Base-by-base conservation (phyloP, 2,888 invertebrate species). In the Trypoxylon attenuatum region DNA sequence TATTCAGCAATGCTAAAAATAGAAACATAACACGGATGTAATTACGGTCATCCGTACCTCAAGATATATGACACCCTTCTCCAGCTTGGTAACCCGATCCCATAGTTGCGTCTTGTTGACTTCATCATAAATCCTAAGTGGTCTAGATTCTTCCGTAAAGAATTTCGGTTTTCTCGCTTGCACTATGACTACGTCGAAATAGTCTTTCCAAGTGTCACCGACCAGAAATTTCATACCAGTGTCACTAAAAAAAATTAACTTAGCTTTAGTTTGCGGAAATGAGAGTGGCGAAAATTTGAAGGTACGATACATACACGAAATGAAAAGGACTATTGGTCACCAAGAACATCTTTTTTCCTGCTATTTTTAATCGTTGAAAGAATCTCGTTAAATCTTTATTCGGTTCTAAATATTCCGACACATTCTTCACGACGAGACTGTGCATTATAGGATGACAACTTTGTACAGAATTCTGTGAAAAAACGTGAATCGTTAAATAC, bases 301-400 rank as follows among this genome's bases (percentile, higher is more conserved):
- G n/a, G n/a, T n/a, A n/a, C n/a, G n/a, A 0, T 25, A 90, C 93
- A 92, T 89, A 95, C 97, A 96, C 97, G 90, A 99, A 99, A 81
- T 94, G 93, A 85, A 93, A 98, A 0, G 98, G 98, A 85, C 98
- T 98, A 86, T 99, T 99, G 6, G 99, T 98, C 10, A 99, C 96
- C 58, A 99, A 89, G 87, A 99, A 99, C 71, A 98, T 89, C 84
- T 96, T 95, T 85, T 98, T 98, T 29, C 92, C 91, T 22, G 92
- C 91, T 0, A 90, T 88, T 66, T 91, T 89, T 8, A 99, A 89
- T 78, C 93, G 91, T 67, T 93, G 89, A 73, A 99, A 93, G 84
- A 95, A 95, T 54, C 89, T 89, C 65, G 91, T 89, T 52, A 98
- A 88, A 57, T 93, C 90, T 15, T 91, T 90, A 83, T 95, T 94